Conservation (phyloP, 2,113 vertebrate species). For the Pipa parva region DNA sequence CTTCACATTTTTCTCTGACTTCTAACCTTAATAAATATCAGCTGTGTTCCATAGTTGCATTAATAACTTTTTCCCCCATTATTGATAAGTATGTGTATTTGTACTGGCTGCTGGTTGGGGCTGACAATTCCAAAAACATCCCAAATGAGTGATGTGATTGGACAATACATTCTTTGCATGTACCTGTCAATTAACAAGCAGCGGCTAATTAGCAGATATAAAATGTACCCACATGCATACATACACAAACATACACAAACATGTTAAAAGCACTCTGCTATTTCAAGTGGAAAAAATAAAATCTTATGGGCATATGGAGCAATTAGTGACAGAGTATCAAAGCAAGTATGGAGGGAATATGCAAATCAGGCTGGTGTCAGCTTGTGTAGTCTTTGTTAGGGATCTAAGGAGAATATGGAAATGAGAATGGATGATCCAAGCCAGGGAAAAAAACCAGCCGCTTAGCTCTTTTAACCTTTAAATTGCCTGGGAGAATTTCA, state of each 20-base stretch:
- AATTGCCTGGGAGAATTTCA: neutral
- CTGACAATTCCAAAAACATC: no score
- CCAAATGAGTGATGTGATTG: slow-evolving; percentile 6
- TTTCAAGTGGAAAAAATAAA: slow-evolving; percentile 39
- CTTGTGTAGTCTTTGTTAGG: slow-evolving; percentile 37
- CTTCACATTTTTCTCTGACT: no score
- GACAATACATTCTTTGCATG: neutral
- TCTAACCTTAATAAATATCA: no score
- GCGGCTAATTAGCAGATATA: slow-evolving; percentile 16
- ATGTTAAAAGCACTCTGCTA: slow-evolving; percentile 36
- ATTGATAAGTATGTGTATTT: no score
- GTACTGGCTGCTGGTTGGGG: no score
- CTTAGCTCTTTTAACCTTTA: slow-evolving; percentile 24
- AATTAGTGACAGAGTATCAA: slow-evolving; percentile 40
- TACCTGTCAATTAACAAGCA: slow-evolving; percentile 21
- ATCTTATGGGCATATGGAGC: slow-evolving; percentile 41
- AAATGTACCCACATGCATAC: neutral
- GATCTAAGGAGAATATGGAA: slow-evolving; percentile 43
- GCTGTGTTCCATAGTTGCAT: no score
- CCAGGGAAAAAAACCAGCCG: slow-evolving; percentile 37
- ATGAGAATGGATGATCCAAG: slow-evolving; percentile 31
- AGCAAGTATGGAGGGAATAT: slow-evolving; percentile 36
- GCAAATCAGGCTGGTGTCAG: slow-evolving; percentile 34
- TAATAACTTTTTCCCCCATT: no score
- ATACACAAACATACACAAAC: slow-evolving; percentile 10